phyloP scores from a whole-genome alignment of 2,888 invertebrate genomes.

The Caenorhabditis sp. region DNA sequence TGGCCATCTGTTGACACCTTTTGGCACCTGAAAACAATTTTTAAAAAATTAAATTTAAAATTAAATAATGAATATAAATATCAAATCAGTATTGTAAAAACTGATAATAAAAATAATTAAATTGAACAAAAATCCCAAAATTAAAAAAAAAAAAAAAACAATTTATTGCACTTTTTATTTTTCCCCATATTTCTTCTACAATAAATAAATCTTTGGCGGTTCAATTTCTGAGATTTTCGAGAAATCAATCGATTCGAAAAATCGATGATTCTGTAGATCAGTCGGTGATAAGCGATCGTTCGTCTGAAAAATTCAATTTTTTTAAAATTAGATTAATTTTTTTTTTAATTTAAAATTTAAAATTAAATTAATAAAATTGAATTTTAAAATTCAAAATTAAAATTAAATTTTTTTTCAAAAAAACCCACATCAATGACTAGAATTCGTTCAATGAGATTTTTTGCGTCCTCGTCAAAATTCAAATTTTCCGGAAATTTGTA shows the following conservation, averaged over 20 bases:
- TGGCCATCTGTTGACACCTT: slow-evolving; percentile 72
- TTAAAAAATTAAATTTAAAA: slow-evolving; percentile 19
- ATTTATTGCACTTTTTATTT: slow-evolving; percentile 14
- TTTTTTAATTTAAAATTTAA: not conserved
- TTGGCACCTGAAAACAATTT: slow-evolving; percentile 4
- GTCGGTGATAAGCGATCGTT: slow-evolving; percentile 88
- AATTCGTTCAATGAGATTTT: slow-evolving; percentile 92
- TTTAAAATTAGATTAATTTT: not conserved
- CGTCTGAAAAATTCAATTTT: slow-evolving; percentile 85
- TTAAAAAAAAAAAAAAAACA: slow-evolving; percentile 2
- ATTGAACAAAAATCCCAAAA: not conserved
- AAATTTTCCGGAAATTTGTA: slow-evolving; percentile 96
- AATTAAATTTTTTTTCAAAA: not conserved
- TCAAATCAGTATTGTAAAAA: too few relatives aligned
- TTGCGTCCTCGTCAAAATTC: slow-evolving; percentile 91
- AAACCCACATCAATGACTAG: slow-evolving; percentile 87
- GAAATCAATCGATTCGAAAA: slow-evolving; percentile 84
- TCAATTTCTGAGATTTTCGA: slow-evolving; percentile 43
- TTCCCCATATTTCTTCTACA: too few relatives aligned
- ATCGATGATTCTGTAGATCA: slow-evolving; percentile 89
- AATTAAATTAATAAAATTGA: not conserved
- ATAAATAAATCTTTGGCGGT: slow-evolving; percentile 57
- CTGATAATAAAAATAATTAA: too few relatives aligned
- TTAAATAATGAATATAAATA: too few relatives aligned
- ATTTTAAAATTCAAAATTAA: not conserved